phyloP scores from a whole-genome alignment of 2,888 invertebrate species.

The Agonopterix heracliana region DNA sequence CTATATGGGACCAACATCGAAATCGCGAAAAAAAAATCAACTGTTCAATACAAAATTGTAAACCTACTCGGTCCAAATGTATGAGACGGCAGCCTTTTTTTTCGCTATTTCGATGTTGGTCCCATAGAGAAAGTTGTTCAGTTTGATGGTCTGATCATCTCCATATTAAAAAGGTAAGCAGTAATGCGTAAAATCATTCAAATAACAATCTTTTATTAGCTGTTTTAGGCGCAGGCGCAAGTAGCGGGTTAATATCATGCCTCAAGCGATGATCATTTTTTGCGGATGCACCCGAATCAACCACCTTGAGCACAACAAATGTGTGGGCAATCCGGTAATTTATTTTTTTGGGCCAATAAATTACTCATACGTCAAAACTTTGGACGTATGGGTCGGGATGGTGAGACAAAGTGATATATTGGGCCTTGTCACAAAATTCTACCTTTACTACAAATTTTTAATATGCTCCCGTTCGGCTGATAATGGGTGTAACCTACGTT shows the following conservation, averaged over 20 bases:
- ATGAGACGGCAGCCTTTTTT: too few species aligned
- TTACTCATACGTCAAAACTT: constrained; percentile 74
- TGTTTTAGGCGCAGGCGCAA: constrained; percentile 31
- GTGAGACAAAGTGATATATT: constrained; percentile 64
- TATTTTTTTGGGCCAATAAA: constrained; percentile 74
- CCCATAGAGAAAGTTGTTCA: too few species aligned
- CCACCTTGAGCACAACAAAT: constrained; percentile 67
- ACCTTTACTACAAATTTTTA: constrained; percentile 54
- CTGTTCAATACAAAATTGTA: too few species aligned
- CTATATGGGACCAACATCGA: too few species aligned
- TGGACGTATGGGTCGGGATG: constrained; percentile 44
- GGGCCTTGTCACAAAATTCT: constrained; percentile 63
- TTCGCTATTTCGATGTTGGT: too few species aligned
- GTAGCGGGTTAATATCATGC: constrained; percentile 53
- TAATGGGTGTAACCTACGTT: not conserved
- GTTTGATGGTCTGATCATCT: too few species aligned
- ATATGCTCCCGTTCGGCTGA: constrained; percentile 20
- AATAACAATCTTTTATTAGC: constrained; percentile 5
- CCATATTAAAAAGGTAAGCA: too few species aligned
- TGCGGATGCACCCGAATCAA: constrained; percentile 69
- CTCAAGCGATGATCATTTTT: constrained; percentile 56
- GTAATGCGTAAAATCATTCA: too few species aligned
- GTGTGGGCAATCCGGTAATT: constrained; percentile 73
- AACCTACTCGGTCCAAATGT: too few species aligned
- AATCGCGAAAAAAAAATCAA: too few species aligned